Percentiles rank a stretch among this genome's conserved stretches.
Conservation (phyloP, 2,113 vertebrate genomes). For the Noturus placidus region DNA sequence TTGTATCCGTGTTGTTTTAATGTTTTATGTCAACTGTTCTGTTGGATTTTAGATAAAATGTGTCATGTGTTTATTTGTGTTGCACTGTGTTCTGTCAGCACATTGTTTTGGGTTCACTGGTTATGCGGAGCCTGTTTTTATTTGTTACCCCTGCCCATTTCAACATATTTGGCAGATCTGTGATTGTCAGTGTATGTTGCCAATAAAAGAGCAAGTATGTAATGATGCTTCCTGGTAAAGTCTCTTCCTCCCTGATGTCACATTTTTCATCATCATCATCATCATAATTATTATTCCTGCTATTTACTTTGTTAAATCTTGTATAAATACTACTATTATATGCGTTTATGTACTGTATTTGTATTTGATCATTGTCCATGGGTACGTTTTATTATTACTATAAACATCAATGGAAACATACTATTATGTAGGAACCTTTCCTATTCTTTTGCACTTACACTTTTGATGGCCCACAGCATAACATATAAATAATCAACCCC, state of each 20-base stretch:
- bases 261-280: background rate
- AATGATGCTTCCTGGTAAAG: background rate
- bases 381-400: background rate
- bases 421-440: too few relatives aligned
- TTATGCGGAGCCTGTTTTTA: background rate
- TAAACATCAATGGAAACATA: background rate
- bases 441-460: background rate
- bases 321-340: too few relatives aligned
- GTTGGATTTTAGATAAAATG: background rate
- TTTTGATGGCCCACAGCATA: constrained; percentile 17
- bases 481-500: constrained; percentile 41
- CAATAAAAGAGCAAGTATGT: background rate
- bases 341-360: background rate
- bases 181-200: background rate
- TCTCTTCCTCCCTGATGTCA: background rate
- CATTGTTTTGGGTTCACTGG: background rate
- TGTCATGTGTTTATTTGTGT: background rate
- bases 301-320: too few relatives aligned
- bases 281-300: background rate
- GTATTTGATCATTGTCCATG: background rate
- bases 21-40: background rate
- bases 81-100: background rate
- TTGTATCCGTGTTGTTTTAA: background rate
- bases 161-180: background rate
- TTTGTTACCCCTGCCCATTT: background rate